These are phyloP conservation scores for Ammodytes marinus DNA, from an alignment of 2,113 vertebrate genomes.

Conservation along the genomic window DNA sequence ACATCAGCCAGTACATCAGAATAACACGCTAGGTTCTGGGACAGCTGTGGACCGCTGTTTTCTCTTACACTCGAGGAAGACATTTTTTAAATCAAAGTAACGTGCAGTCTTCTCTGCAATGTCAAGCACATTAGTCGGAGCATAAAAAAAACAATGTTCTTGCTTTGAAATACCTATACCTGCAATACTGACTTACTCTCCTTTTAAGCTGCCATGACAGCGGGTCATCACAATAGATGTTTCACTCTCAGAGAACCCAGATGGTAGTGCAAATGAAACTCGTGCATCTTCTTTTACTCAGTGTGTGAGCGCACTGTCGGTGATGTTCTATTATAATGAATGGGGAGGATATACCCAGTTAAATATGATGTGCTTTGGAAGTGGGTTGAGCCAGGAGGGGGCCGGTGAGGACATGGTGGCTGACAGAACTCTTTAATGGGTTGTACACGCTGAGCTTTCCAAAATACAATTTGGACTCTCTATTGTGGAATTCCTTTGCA, in stretches of 20 bases:
- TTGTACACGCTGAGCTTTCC: neutral
- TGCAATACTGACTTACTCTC: slow-evolving; percentile 5
- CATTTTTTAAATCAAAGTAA: neutral
- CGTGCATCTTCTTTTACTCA: slow-evolving; percentile 4
- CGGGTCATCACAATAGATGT: slow-evolving; percentile 9
- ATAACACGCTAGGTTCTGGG: neutral
- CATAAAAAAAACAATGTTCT: slow-evolving; percentile 7
- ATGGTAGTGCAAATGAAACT: slow-evolving; percentile 24
- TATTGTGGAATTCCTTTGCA: neutral
- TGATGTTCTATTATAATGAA: slow-evolving; percentile 22
- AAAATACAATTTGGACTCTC: neutral
- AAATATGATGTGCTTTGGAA: neutral
- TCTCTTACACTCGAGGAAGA: neutral
- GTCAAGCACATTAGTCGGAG: slow-evolving; percentile 13
- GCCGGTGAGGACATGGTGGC: neutral
- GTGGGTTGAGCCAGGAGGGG: neutral
- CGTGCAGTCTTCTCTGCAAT: slow-evolving; percentile 1
- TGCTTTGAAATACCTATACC: slow-evolving; percentile 30
- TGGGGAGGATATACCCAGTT: neutral
- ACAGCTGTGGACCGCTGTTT: neutral
- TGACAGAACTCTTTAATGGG: neutral
- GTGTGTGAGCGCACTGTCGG: neutral
- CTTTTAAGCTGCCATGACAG: slow-evolving; percentile 1
- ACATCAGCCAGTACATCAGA: neutral
- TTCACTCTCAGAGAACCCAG: slow-evolving; percentile 17